A percentile compares a stretch with the other conserved stretches of the same genome.
These are phyloP conservation scores for Octodon degus DNA, from an alignment of 2,113 vertebrate genomes.

Conservation along the genomic window DNA sequence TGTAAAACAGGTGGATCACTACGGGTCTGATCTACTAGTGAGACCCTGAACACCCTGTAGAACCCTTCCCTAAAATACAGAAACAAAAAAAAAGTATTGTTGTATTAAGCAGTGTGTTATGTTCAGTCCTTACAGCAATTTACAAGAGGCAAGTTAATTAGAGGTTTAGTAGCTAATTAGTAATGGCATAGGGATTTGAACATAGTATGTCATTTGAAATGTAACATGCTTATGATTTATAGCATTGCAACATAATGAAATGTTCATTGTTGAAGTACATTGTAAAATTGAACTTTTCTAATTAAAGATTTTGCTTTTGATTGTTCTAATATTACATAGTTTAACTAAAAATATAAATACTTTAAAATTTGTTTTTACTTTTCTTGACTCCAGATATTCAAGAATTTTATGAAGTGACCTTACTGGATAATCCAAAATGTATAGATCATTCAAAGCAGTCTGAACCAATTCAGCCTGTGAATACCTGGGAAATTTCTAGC, in stretches of 20 bases:
- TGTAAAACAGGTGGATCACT: too few relatives aligned
- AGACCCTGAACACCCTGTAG: too few relatives aligned
- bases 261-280: not conserved
- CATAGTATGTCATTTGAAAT: not conserved
- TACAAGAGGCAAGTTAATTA: constrained; percentile 41
- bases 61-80: too few relatives aligned
- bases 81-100: too few relatives aligned
- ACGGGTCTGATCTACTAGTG: too few relatives aligned
- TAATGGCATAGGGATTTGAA: constrained; percentile 42
- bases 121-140: not conserved
- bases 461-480: constrained; percentile 90
- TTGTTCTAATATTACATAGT: constrained; percentile 50
- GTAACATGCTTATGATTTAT: not conserved
- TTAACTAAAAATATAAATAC: constrained; percentile 57
- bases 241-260: constrained; percentile 7
- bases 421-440: constrained; percentile 96
- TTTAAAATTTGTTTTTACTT: constrained; percentile 58
- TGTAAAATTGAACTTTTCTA: constrained; percentile 42
- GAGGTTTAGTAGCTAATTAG: constrained; percentile 45
- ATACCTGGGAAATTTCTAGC: constrained; percentile 97
- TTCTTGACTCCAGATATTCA: constrained; percentile 93
- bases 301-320: constrained; percentile 47
- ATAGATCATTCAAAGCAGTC: constrained; percentile 88
- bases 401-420: constrained; percentile 99
- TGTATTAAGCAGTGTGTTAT: not conserved